Percentiles rank a stretch among this genome's conserved stretches.
phyloP scores from a whole-genome alignment of 2,888 invertebrate genomes.

The Coenonympha glycerion region DNA sequence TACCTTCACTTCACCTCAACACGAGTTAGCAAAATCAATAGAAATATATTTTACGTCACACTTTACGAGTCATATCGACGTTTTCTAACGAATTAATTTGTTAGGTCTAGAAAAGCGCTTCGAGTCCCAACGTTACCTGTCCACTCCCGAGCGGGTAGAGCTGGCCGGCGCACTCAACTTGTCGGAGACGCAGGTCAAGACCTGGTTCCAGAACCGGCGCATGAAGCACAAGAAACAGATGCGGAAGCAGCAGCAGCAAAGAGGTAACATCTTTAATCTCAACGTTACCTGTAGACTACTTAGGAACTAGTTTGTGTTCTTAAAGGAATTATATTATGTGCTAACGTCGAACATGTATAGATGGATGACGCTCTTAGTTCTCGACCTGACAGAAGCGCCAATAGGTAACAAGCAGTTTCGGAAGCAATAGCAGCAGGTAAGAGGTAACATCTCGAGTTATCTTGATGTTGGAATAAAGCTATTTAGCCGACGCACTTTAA shows the following conservation, averaged over 20 bases:
- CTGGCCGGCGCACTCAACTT: slow-evolving; percentile 93
- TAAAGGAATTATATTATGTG: not conserved
- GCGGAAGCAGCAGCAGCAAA: slow-evolving; percentile 75
- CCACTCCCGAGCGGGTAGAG: slow-evolving; percentile 97
- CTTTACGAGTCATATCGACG: no score
- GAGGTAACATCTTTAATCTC: slow-evolving; percentile 34
- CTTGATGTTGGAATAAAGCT: no score
- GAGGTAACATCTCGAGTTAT: no score
- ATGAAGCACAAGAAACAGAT: slow-evolving; percentile 98
- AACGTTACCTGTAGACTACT: not conserved
- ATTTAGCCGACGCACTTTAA: no score
- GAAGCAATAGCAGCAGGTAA: no score
- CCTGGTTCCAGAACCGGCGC: slow-evolving; percentile 97
- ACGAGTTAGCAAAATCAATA: no score
- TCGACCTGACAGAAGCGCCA: no score
- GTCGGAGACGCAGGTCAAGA: slow-evolving; percentile 97
- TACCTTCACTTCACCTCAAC: no score
- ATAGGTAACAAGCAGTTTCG: no score
- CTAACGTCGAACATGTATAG: no score
- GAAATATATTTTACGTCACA: no score
- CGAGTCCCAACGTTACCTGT: slow-evolving; percentile 94
- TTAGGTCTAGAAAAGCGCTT: slow-evolving; percentile 94
- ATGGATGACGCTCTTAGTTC: no score
- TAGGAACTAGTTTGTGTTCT: not conserved
- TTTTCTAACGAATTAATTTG: not conserved